phyloP scores from a whole-genome alignment of 2,113 vertebrate genomes.

The Glaucomys volans region DNA sequence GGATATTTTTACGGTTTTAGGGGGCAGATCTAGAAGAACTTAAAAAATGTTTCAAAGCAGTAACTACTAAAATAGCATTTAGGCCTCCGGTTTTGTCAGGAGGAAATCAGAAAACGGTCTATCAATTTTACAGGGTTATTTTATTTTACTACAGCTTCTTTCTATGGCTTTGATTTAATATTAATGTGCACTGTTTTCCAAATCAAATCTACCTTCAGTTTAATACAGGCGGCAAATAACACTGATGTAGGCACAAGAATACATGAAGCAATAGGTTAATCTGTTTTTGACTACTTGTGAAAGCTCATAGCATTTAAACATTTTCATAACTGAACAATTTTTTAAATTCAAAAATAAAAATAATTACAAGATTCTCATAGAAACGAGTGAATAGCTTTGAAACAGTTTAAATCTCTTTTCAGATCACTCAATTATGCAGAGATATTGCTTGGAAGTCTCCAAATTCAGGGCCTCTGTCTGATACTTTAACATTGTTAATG shows the following conservation, averaged over 20 bases:
- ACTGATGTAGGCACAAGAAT: background rate
- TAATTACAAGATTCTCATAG: slow-evolving; percentile 13
- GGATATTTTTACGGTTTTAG: background rate
- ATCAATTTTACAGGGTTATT: background rate
- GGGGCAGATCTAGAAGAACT: background rate
- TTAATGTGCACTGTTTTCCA: background rate
- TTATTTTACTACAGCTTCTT: slow-evolving; percentile 28
- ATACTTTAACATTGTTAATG: slow-evolving; percentile 92
- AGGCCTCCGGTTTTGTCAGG: background rate
- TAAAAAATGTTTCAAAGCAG: background rate
- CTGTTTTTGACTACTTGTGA: background rate
- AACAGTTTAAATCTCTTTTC: slow-evolving; percentile 76
- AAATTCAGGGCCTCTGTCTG: slow-evolving; percentile 85
- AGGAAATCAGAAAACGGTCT: slow-evolving; percentile 17
- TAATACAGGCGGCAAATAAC: slow-evolving; percentile 5
- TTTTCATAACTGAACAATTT: background rate
- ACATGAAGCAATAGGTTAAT: background rate
- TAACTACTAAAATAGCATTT: slow-evolving; percentile 21
- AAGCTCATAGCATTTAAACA: background rate
- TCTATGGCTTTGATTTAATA: slow-evolving; percentile 14
- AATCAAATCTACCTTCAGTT: slow-evolving; percentile 23
- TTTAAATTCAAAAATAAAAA: slow-evolving; percentile 48
- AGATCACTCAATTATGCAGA: slow-evolving; percentile 81
- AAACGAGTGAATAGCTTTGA: slow-evolving; percentile 62
- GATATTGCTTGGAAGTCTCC: slow-evolving; percentile 84